These are phyloP conservation scores for Haemorhous mexicanus DNA, from an alignment of 2,113 vertebrate genomes.

Conservation along the genomic window DNA sequence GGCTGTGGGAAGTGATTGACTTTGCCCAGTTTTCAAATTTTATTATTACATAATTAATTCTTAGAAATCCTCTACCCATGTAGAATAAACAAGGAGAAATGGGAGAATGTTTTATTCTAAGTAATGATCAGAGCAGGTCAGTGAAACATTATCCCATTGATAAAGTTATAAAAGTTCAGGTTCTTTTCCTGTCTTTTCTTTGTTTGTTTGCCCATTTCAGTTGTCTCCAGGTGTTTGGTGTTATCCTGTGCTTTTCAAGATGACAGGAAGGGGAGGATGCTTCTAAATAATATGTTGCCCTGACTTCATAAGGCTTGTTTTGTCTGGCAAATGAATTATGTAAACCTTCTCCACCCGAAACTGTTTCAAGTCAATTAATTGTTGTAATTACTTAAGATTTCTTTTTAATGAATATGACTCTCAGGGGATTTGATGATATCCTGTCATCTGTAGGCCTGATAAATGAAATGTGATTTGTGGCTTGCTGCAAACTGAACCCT, in stretches of 20 bases:
- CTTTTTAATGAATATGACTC: constrained; percentile 89
- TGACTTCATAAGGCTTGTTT: constrained; percentile 77
- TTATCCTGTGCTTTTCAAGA: neutral
- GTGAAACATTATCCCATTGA: neutral
- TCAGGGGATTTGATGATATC: constrained; percentile 82
- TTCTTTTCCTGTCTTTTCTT: neutral
- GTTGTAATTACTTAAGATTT: constrained; percentile 93
- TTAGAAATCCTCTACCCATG: neutral
- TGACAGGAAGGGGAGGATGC: neutral
- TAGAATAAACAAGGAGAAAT: neutral
- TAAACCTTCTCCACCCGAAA: constrained; percentile 85
- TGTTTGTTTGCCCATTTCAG: neutral
- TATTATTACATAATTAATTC: neutral
- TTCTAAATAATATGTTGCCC: constrained; percentile 55
- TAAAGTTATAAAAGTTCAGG: neutral
- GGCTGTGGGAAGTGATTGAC: neutral
- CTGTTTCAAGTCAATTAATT: constrained; percentile 90
- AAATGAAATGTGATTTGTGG: constrained; percentile 87
- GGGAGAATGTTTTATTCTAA: neutral
- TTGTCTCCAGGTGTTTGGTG: constrained; percentile 4
- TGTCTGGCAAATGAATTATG: constrained; percentile 89
- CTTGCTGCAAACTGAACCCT: constrained; percentile 76
- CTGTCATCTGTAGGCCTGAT: constrained; percentile 85
- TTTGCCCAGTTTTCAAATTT: neutral
- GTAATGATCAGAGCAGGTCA: neutral